Conservation (phyloP, 2,888 invertebrate species). For the Malacosoma neustria region DNA sequence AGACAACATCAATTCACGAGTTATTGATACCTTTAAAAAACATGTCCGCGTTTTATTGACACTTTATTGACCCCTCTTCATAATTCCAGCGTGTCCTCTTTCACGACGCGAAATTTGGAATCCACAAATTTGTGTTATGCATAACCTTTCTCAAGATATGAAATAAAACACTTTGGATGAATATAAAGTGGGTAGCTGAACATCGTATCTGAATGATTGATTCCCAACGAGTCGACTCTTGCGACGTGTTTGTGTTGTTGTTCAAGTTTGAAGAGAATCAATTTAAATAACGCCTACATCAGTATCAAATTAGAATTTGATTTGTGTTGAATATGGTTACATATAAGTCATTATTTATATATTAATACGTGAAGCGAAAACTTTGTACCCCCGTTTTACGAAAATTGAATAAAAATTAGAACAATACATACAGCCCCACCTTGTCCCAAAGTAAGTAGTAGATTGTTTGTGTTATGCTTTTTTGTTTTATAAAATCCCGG, state of each 20-base stretch:
- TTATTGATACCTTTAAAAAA: not conserved
- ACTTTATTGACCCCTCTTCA: not conserved
- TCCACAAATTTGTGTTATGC: not conserved
- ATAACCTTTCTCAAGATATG: not conserved
- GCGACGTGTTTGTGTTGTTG: slow-evolving; percentile 17
- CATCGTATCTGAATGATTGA: slow-evolving; percentile 30
- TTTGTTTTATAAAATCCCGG: too few relatives aligned
- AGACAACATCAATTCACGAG: too few relatives aligned
- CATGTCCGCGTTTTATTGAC: not conserved
- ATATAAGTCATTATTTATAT: too few relatives aligned
- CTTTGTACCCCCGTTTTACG: too few relatives aligned
- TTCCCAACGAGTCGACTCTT: slow-evolving; percentile 25
- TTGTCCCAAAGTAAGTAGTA: too few relatives aligned
- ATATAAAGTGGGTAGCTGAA: slow-evolving; percentile 39
- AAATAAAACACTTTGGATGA: slow-evolving; percentile 12
- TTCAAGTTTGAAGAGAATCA: not conserved
- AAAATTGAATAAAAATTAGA: too few relatives aligned
- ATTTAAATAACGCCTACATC: too few relatives aligned
- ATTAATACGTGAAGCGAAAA: too few relatives aligned
- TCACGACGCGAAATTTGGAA: not conserved
- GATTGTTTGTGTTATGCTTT: too few relatives aligned
- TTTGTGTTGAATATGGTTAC: too few relatives aligned
- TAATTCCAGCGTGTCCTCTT: not conserved
- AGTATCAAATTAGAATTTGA: too few relatives aligned
- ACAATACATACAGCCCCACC: too few relatives aligned